Conservation (phyloP, 2,113 vertebrate species). For the Hemiscyllium ocellatum region DNA sequence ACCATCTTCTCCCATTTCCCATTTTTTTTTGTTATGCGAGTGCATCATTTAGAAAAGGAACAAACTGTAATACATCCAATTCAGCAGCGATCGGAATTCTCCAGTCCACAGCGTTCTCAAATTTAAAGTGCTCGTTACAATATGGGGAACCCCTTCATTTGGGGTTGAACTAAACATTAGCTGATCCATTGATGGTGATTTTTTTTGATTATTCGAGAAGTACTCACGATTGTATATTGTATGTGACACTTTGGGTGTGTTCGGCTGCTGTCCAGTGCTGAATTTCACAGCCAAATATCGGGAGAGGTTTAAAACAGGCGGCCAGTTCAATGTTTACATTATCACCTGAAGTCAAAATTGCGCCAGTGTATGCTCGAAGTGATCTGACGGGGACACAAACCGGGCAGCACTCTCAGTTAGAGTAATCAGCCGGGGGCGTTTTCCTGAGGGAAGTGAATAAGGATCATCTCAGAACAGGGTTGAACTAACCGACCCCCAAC, state of each 20-base stretch:
- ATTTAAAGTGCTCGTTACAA: not conserved
- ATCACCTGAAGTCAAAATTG: not conserved
- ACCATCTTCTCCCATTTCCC: not conserved
- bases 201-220: not conserved
- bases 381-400: not conserved
- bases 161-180: not conserved
- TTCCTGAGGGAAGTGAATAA: not conserved
- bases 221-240: not conserved
- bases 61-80: not conserved
- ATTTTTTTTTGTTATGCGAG: not conserved
- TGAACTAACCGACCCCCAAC: not conserved
- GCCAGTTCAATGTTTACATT: not conserved
- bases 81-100: not conserved
- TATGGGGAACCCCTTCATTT: not conserved
- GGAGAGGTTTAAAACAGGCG: not conserved
- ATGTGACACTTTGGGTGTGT: not conserved
- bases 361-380: not conserved
- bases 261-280: not conserved
- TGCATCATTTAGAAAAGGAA: not conserved
- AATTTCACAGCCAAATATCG: not conserved
- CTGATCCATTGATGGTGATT: not conserved
- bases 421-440: not conserved
- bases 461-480: not conserved
- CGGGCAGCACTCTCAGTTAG: not conserved
- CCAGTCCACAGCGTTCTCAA: not conserved